These are phyloP conservation scores for Autographa pulchrina DNA, from an alignment of 2,888 invertebrate genomes.

Conservation along the genomic window DNA sequence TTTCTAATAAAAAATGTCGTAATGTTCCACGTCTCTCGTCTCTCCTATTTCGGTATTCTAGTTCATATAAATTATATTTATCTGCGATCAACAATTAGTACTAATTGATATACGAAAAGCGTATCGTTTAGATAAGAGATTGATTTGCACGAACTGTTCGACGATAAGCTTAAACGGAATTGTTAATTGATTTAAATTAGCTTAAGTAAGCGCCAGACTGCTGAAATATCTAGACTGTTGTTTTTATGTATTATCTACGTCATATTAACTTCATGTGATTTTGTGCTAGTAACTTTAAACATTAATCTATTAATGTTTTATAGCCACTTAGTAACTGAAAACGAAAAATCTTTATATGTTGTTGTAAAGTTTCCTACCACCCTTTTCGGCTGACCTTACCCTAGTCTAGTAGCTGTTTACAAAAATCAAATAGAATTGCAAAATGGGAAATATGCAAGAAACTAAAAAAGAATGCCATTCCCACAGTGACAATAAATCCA, in stretches of 20 bases:
- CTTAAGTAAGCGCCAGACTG: neutral
- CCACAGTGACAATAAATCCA: no score
- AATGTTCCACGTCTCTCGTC: neutral
- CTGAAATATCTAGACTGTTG: neutral
- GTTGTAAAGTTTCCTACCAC: no score
- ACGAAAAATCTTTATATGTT: no score
- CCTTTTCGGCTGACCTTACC: no score
- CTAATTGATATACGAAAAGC: constrained; percentile 3
- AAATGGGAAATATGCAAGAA: no score
- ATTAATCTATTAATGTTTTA: no score
- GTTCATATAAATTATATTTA: neutral
- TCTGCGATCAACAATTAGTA: constrained; percentile 4
- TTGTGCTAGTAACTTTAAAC: no score
- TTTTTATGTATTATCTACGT: neutral
- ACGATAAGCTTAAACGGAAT: constrained; percentile 4
- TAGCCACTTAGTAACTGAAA: no score
- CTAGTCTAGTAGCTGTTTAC: no score
- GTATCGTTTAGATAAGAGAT: neutral
- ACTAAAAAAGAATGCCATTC: no score
- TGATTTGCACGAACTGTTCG: neutral
- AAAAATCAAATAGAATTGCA: no score
- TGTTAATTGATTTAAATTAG: constrained; percentile 8
- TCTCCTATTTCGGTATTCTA: neutral
- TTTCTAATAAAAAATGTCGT: constrained; percentile 20
- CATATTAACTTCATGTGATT: neutral